Base-by-base conservation (phyloP, 2,888 invertebrate genomes). In the Coelinius sp. region DNA sequence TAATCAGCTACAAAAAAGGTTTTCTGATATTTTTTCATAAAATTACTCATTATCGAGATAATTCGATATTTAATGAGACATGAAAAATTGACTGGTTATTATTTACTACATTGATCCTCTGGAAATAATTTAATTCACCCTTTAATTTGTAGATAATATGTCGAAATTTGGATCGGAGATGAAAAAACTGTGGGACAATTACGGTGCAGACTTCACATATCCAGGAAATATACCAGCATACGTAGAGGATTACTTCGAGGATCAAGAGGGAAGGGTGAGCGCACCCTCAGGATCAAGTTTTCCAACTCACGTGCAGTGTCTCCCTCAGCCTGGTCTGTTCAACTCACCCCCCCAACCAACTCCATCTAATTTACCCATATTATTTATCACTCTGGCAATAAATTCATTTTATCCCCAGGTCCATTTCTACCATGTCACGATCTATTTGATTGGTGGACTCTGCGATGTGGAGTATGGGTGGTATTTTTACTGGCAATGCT, bases 361-460 rank as follows among this genome's bases (percentile, higher is more conserved):
- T 49, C 41, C 41, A 41, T 41, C 41, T n/a, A 20, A 53, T 17
- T 62, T 59, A n/a, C 22, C 62, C 38, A 49, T 64, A 53, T 10
- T 44, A n/a, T 65, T 17, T 41, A 25, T 59, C 52, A 62, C 31
- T 22, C 14, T 27, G 10, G 10, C 27, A 41, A 14, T 66, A 35
- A 14, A 38, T 27, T 66, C 68, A 24, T 70, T 52, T 22, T 35
- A 10, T 22, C 79, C 84, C n/a, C 88, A 93, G 96, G 96, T 25
- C 97, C 98, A 2, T 98, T 98, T 89, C 90, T 97, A 84, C 98
- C 98, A 3, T 98, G 98, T 88, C 94, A 95, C 84, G 98, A 98
- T 88, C 90, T 98, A 69, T 98, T 98, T 88, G 97, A 97, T 86
- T 98, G 97, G 97, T 98, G 98, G 98, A 97, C 97, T 3, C 89